Evolutionary conservation across 2,113 vertebrate genomes (phyloP), one percentile per base, ranked within the genome.

Genomic region (Coreoperca whiteheadi): DNA sequence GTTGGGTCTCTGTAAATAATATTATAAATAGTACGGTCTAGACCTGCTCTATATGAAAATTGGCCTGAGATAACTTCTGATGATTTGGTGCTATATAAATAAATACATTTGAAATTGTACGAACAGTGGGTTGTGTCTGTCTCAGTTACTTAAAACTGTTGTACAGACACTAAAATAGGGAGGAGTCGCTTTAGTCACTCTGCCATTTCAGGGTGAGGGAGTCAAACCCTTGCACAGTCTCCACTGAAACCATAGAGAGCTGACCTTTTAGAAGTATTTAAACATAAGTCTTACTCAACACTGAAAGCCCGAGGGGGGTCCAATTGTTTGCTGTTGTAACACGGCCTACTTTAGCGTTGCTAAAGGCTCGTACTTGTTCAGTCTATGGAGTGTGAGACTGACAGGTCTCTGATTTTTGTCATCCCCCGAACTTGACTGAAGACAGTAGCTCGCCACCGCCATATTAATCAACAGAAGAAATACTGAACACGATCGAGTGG

Each of bases 161-260:
- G 41, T n/a, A 68, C 57, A 71, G 75, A 68, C 50, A 1, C 68
- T 64, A 15, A 1, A 28, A 63, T 23, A 50, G 81, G 74, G 82
- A 83, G 81, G 80, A 81, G 84, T 57, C 11, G 6, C 84, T 56
- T 79, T 32, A 66, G 64, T 79, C 83, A 77, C 82, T 90, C 85
- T 88, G 76, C 87, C 91, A 89, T 88, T 92, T 89, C 59, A 53
- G 89, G 82, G 67, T 77, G 78, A 78, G 83, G 76, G 80, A 90
- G 90, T 88, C 82, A 84, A 91, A 87, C 87, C 68, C 41, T 43
- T 60, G 85, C 61, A 65, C 81, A 69, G 87, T 81, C 82, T 82
- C 73, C 57, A 8, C 73, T 91, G 92, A 93, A 93, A 94, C 91
- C 82, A 90, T 92, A 94, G 94, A 92, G 85, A 92, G 85, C 70